Evolutionary conservation across 1,140 invertebrate species (phyloP).

Genomic region (Pantala flavescens): DNA sequence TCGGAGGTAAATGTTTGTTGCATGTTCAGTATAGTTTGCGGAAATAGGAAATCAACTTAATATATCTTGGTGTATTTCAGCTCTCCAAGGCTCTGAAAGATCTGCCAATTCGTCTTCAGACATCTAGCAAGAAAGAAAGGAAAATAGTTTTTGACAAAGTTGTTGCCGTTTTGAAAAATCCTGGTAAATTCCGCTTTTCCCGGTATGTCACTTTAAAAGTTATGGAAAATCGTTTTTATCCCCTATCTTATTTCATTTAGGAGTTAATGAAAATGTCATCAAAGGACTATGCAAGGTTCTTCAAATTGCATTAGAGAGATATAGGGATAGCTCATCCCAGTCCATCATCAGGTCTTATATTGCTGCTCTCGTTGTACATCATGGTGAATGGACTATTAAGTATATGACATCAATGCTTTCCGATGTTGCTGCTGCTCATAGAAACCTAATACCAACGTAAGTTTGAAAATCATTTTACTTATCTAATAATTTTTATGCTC

Average conservation of each 20-base stretch:
- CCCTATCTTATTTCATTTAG: constrained; percentile 40
- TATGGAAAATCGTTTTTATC: constrained; percentile 27
- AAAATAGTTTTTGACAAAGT: constrained; percentile 59
- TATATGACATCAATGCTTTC: constrained; percentile 49
- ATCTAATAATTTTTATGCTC: constrained; percentile 16
- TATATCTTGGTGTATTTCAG: constrained; percentile 38
- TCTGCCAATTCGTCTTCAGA: constrained; percentile 66
- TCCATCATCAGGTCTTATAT: constrained; percentile 58
- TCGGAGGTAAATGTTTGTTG: background rate
- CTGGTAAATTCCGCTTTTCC: constrained; percentile 41
- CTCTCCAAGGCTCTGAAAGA: constrained; percentile 63
- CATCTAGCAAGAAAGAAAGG: constrained; percentile 62
- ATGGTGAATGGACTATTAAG: constrained; percentile 58
- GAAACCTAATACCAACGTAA: constrained; percentile 56
- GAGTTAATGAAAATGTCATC: constrained; percentile 63
- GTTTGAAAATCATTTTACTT: constrained; percentile 29
- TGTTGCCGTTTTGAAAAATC: constrained; percentile 54
- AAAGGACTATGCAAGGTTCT: constrained; percentile 66
- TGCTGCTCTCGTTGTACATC: constrained; percentile 46
- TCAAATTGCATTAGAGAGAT: constrained; percentile 59
- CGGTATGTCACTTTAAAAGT: no score
- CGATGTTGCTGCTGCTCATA: constrained; percentile 51
- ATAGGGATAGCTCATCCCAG: constrained; percentile 65
- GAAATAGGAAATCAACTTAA: background rate
- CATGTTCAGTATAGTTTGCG: background rate